Evolutionary conservation across 2,113 vertebrate species (phyloP).

Genomic region (Mellivora capensis): DNA sequence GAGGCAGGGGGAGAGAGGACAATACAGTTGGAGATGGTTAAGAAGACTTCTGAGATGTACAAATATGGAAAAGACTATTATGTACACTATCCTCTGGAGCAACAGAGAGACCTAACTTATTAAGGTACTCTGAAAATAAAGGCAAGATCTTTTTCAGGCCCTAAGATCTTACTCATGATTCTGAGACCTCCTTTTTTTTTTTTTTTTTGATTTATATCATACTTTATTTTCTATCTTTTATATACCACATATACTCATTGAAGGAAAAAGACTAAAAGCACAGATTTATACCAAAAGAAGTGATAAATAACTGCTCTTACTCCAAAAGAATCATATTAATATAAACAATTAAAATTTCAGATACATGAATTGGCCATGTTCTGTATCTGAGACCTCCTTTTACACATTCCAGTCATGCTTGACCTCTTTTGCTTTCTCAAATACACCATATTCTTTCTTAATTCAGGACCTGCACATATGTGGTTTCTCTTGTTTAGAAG

Average conservation of each 20-base stretch:
- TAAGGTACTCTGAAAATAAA: not conserved
- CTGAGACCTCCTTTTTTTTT: no score
- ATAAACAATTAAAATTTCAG: constrained; percentile 14
- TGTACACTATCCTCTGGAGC: not conserved
- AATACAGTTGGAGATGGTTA: not conserved
- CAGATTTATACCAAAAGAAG: not conserved
- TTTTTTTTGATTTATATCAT: constrained; percentile 57
- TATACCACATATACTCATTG: constrained; percentile 36
- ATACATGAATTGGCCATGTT: not conserved
- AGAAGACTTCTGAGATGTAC: not conserved
- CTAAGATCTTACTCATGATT: not conserved
- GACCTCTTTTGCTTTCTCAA: not conserved
- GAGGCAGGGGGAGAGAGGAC: not conserved
- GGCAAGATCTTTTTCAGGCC: not conserved
- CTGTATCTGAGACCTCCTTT: not conserved
- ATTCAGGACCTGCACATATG: not conserved
- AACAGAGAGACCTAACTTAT: not conserved
- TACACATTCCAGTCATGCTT: not conserved
- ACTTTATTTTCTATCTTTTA: constrained; percentile 63
- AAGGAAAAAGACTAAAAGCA: constrained; percentile 6
- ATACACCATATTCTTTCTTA: not conserved
- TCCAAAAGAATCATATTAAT: not conserved
- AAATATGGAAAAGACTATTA: not conserved
- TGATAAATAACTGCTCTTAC: not conserved
- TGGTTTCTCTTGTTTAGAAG: not conserved